These are phyloP conservation scores for Temnothorax curvispinosus DNA, from an alignment of 1,140 invertebrate species.

Conservation along the genomic window DNA sequence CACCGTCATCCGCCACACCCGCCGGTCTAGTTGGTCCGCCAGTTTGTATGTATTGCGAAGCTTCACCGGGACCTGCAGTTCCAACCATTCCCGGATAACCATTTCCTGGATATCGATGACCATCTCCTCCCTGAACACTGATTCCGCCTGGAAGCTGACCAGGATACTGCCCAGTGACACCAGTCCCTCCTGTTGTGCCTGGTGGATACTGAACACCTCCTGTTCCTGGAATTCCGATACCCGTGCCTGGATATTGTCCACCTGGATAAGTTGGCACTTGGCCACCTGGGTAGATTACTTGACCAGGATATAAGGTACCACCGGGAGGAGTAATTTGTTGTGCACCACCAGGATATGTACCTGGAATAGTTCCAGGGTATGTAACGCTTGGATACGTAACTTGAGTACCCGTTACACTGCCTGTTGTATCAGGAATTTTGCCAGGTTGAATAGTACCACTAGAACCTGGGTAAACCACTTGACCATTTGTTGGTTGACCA, in stretches of 20 bases:
- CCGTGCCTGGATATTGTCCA: background rate
- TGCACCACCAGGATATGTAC: background rate
- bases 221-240: background rate
- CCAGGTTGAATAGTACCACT: constrained; percentile 13
- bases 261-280: constrained; percentile 21
- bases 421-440: constrained; percentile 1
- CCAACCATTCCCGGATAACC: constrained; percentile 12
- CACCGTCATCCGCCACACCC: constrained; percentile 84
- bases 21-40: background rate
- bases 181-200: background rate
- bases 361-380: constrained; percentile 18
- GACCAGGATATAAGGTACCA: constrained; percentile 32
- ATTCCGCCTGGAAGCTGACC: background rate
- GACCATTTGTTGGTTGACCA: background rate
- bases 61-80: background rate
- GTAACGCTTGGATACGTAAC: constrained; percentile 4
- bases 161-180: constrained; percentile 14
- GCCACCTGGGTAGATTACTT: constrained; percentile 3
- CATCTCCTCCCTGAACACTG: background rate
- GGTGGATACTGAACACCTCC: constrained; percentile 15
- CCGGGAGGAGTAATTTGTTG: constrained; percentile 9
- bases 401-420: background rate
- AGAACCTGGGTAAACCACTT: constrained; percentile 18
- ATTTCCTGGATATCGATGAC: constrained; percentile 39
- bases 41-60: constrained; percentile 59